These are phyloP conservation scores for Idaea biselata DNA, from an alignment of 2,888 invertebrate species.

Conservation along the genomic window DNA sequence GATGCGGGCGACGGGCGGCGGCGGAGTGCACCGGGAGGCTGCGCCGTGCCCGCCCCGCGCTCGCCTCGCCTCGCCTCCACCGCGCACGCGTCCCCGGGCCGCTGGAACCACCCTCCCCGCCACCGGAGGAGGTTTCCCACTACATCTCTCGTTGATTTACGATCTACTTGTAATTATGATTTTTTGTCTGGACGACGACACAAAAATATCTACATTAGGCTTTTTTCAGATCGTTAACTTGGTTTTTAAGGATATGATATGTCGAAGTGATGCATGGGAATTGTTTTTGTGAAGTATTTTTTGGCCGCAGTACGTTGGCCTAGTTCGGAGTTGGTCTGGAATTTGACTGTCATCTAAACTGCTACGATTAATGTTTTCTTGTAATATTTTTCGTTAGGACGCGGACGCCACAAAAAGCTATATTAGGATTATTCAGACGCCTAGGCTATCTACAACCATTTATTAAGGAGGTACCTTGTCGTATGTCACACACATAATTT, in stretches of 20 bases:
- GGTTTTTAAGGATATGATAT: not conserved
- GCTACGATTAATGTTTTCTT: no score
- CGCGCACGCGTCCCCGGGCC: slow-evolving; percentile 35
- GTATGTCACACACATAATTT: no score
- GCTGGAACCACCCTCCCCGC: slow-evolving; percentile 33
- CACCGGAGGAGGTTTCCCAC: slow-evolving; percentile 35
- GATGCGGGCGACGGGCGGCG: slow-evolving; percentile 78
- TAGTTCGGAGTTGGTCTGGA: no score
- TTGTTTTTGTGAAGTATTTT: no score
- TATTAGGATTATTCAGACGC: no score
- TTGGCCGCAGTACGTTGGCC: no score
- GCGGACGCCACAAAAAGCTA: no score
- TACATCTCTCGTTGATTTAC: slow-evolving; percentile 67
- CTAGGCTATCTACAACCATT: no score
- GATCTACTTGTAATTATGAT: slow-evolving; percentile 46
- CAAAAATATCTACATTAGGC: not conserved
- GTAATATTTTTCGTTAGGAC: no score
- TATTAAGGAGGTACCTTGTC: no score
- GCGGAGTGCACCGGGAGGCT: slow-evolving; percentile 75
- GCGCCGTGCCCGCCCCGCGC: slow-evolving; percentile 59
- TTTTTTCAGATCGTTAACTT: not conserved
- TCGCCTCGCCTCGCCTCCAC: slow-evolving; percentile 31
- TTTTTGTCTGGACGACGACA: slow-evolving; percentile 15
- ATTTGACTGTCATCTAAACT: no score
- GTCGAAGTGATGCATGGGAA: no score